Conservation (phyloP, 2,888 invertebrate species). For the Eledona agricola region DNA sequence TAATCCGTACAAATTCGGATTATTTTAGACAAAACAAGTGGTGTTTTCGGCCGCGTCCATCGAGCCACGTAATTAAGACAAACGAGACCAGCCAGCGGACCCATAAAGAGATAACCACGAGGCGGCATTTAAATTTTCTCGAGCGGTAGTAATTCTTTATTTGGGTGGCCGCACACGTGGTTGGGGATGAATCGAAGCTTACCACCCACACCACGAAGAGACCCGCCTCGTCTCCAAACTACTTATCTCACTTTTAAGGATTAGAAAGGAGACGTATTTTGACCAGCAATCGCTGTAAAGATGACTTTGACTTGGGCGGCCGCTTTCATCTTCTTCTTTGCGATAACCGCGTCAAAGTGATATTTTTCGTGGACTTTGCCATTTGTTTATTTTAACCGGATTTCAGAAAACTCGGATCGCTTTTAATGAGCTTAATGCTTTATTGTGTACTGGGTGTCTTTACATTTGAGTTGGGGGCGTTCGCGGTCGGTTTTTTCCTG, state of each 20-base stretch:
- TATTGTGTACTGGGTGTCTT: too few relatives aligned
- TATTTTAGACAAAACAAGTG: too few relatives aligned
- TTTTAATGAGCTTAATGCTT: too few relatives aligned
- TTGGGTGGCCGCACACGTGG: slow-evolving; percentile 39
- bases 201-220: slow-evolving; percentile 27
- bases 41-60: slow-evolving; percentile 23
- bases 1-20: too few relatives aligned
- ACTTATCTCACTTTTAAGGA: slow-evolving; percentile 47
- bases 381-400: slow-evolving; percentile 28
- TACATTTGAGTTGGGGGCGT: background rate
- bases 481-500: slow-evolving; percentile 66
- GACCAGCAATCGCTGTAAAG: slow-evolving; percentile 49
- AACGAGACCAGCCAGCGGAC: slow-evolving; percentile 27
- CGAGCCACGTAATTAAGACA: slow-evolving; percentile 36
- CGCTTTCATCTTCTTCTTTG: slow-evolving; percentile 45
- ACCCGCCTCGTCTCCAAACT: slow-evolving; percentile 24
- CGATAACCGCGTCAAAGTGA: slow-evolving; percentile 49
- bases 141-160: slow-evolving; percentile 37
- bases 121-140: slow-evolving; percentile 36
- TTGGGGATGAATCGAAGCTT: slow-evolving; percentile 6
- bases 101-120: slow-evolving; percentile 24
- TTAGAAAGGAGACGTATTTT: slow-evolving; percentile 45
- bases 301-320: slow-evolving; percentile 49
- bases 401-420: too few relatives aligned
- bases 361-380: slow-evolving; percentile 39